Percentiles rank a stretch among this genome's conserved stretches.
These are phyloP conservation scores for Amazona guildingii DNA, from an alignment of 2,113 vertebrate species.

Conservation along the genomic window DNA sequence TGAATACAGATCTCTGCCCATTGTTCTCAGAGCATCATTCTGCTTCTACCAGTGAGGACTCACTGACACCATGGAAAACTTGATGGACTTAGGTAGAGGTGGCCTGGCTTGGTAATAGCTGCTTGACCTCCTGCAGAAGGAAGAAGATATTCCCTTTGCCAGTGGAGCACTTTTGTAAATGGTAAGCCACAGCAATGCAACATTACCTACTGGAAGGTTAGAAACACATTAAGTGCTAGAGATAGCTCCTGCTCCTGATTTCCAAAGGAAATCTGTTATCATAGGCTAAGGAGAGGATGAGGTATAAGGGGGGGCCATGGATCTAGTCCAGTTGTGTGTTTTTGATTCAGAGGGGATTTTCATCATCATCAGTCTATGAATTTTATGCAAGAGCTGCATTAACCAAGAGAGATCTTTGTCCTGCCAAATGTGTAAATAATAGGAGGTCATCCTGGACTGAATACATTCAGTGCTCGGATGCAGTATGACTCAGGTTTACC, in stretches of 20 bases:
- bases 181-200: not conserved
- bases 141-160: not conserved
- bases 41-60: not conserved
- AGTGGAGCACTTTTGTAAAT: not conserved
- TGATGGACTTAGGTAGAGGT: not conserved
- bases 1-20: not conserved
- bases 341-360: not conserved
- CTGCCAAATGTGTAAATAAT: not conserved
- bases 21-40: not conserved
- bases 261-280: not conserved
- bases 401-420: not conserved
- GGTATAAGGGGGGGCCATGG: not conserved
- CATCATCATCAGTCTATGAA: not conserved
- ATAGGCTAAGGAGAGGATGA: not conserved
- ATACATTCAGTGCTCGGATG: not conserved
- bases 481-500: not conserved
- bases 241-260: not conserved
- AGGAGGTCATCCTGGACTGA: not conserved
- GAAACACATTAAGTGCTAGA: not conserved
- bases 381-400: not conserved
- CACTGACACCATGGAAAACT: not conserved
- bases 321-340: not conserved
- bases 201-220: not conserved
- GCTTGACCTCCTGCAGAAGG: not conserved
- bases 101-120: not conserved